Evolutionary conservation across 2,113 vertebrate species (phyloP).

Genomic region (Patagioenas fasciata): DNA sequence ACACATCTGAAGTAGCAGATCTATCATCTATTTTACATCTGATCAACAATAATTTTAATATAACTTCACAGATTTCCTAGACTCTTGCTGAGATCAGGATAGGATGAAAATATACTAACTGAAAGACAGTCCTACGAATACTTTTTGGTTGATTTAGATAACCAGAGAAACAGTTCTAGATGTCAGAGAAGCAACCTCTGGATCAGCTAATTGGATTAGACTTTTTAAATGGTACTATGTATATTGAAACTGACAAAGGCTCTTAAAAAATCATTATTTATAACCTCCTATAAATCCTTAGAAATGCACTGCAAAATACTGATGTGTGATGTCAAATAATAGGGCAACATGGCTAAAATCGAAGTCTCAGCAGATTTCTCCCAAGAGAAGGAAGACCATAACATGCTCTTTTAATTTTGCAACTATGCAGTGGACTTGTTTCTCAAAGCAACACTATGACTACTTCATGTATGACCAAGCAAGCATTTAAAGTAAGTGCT

Average conservation of each 20-base stretch:
- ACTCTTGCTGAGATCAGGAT: background rate
- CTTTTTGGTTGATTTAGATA: background rate
- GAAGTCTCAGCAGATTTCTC: constrained; percentile 11
- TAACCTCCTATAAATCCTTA: background rate
- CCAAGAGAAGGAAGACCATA: background rate
- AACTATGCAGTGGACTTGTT: background rate
- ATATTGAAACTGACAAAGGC: constrained; percentile 15
- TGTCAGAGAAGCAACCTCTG: background rate
- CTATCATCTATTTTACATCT: background rate
- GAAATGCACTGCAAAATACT: constrained; percentile 3
- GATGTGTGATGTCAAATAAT: background rate
- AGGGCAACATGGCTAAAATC: background rate
- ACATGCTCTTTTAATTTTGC: background rate
- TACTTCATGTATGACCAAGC: background rate
- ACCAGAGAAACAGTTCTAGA: background rate
- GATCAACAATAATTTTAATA: background rate
- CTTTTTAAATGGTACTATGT: background rate
- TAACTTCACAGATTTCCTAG: background rate
- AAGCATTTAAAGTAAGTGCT: background rate
- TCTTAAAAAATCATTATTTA: constrained; percentile 17
- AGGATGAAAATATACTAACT: background rate
- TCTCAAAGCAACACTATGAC: background rate
- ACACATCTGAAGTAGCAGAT: background rate
- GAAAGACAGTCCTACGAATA: background rate
- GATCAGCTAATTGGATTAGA: background rate